These are phyloP conservation scores for Ursus arctos DNA, from an alignment of 2,113 vertebrate genomes.

Conservation along the genomic window DNA sequence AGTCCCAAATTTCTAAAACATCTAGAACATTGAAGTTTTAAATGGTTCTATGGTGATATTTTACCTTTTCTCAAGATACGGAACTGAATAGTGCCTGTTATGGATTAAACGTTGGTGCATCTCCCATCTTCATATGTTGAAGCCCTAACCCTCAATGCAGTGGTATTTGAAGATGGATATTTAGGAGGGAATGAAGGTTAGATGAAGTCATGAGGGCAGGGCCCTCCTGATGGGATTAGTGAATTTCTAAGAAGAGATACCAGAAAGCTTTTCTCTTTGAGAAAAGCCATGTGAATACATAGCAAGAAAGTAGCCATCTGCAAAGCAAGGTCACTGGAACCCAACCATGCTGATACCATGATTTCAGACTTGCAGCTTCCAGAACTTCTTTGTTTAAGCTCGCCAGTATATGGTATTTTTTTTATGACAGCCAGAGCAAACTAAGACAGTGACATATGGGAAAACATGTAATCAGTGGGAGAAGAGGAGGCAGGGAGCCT, in stretches of 20 bases:
- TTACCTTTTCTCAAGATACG: background rate
- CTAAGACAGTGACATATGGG: background rate
- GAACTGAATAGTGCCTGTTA: background rate
- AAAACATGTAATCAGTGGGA: background rate
- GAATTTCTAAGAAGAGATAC: background rate
- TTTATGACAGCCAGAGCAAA: background rate
- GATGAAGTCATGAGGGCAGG: background rate
- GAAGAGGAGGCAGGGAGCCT: background rate
- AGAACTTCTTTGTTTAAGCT: background rate
- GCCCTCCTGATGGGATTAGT: background rate
- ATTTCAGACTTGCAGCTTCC: background rate
- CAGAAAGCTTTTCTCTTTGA: background rate
- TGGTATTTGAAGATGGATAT: background rate
- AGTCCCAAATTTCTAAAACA: background rate
- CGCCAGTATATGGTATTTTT: background rate
- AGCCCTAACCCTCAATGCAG: background rate
- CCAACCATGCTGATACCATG: background rate
- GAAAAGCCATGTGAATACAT: background rate
- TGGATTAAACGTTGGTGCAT: background rate
- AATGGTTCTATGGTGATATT: background rate
- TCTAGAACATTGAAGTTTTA: background rate
- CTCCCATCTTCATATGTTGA: background rate
- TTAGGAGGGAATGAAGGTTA: background rate
- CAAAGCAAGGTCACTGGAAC: background rate
- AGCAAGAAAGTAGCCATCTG: background rate